phyloP scores from a whole-genome alignment of 2,797 vertebrate species.

The Clarias laeviceps region DNA sequence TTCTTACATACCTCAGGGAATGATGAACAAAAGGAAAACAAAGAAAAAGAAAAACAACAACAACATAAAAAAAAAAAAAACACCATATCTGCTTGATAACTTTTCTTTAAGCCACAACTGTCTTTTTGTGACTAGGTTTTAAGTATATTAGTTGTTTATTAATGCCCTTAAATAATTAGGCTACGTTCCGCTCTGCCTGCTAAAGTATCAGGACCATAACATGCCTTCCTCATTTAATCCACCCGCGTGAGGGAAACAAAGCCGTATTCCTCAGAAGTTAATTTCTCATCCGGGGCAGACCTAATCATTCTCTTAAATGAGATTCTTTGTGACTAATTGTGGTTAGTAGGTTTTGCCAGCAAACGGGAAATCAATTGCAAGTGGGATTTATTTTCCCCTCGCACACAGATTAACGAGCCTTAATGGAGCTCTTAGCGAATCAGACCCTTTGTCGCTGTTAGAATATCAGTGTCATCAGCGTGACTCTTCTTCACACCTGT shows the following conservation, averaged over 20 bases:
- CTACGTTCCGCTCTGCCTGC: neutral
- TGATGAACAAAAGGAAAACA: neutral
- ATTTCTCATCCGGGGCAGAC: conserved; percentile 11
- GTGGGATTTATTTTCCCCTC: neutral
- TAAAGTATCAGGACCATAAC: neutral
- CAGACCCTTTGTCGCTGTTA: neutral
- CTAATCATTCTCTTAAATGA: conserved; percentile 21
- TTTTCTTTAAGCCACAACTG: neutral
- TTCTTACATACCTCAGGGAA: neutral
- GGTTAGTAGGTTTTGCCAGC: conserved; percentile 17
- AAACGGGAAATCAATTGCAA: conserved; percentile 21
- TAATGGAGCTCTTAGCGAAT: conserved; percentile 21
- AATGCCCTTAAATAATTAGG: neutral
- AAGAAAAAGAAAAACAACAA: neutral
- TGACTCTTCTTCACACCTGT: conserved; percentile 28
- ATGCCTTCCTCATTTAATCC: neutral
- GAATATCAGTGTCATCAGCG: neutral
- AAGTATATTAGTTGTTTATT: neutral
- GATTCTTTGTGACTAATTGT: conserved; percentile 28
- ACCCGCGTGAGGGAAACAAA: neutral
- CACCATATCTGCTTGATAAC: neutral
- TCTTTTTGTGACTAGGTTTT: neutral
- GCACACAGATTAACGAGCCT: neutral
- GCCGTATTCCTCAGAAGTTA: neutral
- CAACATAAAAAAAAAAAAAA: neutral